Conservation (phyloP, 2,797 vertebrate genomes). For the Perdix hodgsoniae region DNA sequence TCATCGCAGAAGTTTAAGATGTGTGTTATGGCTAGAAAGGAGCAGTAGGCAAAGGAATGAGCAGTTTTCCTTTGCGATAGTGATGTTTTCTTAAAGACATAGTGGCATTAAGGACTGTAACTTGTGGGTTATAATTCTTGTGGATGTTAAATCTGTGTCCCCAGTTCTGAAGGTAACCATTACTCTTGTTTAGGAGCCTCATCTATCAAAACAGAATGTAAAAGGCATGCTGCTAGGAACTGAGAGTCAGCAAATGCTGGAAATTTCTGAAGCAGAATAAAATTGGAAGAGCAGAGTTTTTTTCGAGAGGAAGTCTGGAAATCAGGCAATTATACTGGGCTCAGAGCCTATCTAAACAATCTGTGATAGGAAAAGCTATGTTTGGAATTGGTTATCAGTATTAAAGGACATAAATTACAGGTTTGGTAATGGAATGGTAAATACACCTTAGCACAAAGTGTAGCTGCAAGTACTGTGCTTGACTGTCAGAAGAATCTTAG, state of each 20-base stretch:
- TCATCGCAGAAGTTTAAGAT: background rate
- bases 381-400: background rate
- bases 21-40: background rate
- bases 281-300: slow-evolving; percentile 13
- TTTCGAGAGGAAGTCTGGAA: slow-evolving; percentile 28
- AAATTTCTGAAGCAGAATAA: slow-evolving; percentile 33
- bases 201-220: slow-evolving; percentile 11
- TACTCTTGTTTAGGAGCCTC: slow-evolving; percentile 14
- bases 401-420: background rate
- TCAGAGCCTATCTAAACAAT: slow-evolving; percentile 16
- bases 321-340: slow-evolving; percentile 1
- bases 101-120: background rate
- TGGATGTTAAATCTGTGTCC: background rate
- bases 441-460: background rate
- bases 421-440: background rate
- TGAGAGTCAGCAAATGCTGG: background rate
- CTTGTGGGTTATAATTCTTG: background rate
- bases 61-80: background rate
- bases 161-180: background rate
- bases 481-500: background rate
- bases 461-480: background rate
- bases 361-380: background rate
- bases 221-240: background rate
- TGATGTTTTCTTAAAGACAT: background rate
- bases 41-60: background rate